Evolutionary conservation across 2,113 vertebrate genomes (phyloP), one percentile per base, ranked within the genome.

Genomic region (Anarrhichthys ocellatus): DNA sequence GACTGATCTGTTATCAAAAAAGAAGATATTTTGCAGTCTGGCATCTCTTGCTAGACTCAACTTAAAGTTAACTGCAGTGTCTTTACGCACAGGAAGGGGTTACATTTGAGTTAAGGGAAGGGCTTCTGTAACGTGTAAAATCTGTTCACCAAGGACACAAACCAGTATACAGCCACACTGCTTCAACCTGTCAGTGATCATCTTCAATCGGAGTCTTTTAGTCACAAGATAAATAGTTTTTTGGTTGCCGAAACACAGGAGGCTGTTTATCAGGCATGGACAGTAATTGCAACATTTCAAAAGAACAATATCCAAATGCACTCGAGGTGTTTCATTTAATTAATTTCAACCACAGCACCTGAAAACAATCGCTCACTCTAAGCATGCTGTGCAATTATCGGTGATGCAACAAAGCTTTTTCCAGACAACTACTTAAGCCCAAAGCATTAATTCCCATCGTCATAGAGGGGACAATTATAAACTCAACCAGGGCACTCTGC

Each of bases 201-300:
- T 40, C 44, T 44, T 69, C 9, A 62, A 34, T 22, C 38, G 59
- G 13, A 3, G 27, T 76, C 15, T 87, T 68, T 42, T 24, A 48
- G 29, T 22, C 52, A n/a, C 20, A 29, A 63, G 66, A 68, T 52
- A 22, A 83, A 48, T 52, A 13, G 3, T 44, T 14, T 64, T 54
- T 22, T 42, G 18, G n/a, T 29, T 63, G 48, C 68, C 62, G 52
- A 71, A 24, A 83, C 75, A 66, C 24, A 22, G 54, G 58, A 73
- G 27, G 48, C 70, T 20, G 29, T 58, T 61, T 15, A 64, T 82
- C 70, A 29, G 27, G 17, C 46, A n/a, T n/a, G 66, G 70, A 80
- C 38, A 59, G 46, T 77, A 77, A 85, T 79, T 72, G 24, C 56
- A 84, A 75, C 46, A 74, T 69, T 73, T 72, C 75, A 73, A 79